Conservation (phyloP, 2,888 invertebrate species). For the Aquatica leii region DNA sequence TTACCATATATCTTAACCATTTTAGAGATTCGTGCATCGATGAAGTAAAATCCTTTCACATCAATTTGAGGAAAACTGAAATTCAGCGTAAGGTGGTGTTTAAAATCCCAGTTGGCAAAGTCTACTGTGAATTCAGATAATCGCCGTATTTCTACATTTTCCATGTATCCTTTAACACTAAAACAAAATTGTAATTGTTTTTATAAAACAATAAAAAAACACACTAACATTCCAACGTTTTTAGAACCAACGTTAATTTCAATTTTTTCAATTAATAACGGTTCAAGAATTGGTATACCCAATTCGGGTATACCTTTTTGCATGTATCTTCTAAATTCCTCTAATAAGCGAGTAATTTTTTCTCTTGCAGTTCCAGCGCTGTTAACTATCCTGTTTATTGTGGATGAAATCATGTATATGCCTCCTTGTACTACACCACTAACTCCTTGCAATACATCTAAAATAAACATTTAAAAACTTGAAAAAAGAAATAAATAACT, state of each 20-base stretch:
- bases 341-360: conserved; percentile 53
- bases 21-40: conserved; percentile 55
- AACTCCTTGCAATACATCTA: conserved; percentile 38
- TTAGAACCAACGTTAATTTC: conserved; percentile 56
- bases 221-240: conserved; percentile 54
- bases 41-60: conserved; percentile 56
- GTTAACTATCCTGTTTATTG: conserved; percentile 54
- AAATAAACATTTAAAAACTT: neutral
- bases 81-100: conserved; percentile 54
- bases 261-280: conserved; percentile 57
- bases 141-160: conserved; percentile 55
- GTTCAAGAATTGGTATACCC: conserved; percentile 59
- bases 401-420: conserved; percentile 52
- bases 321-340: conserved; percentile 56
- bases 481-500: neutral
- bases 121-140: conserved; percentile 57
- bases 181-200: conserved; percentile 28
- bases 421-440: conserved; percentile 56
- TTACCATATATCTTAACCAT: conserved; percentile 55
- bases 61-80: conserved; percentile 57
- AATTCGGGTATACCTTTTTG: conserved; percentile 58
- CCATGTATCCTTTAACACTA: conserved; percentile 55
- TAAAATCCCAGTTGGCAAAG: conserved; percentile 54
- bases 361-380: conserved; percentile 56
- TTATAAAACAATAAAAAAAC: conserved; percentile 1